Conservation (phyloP, 2,113 vertebrate species). For the Pseudopipra pipra region DNA sequence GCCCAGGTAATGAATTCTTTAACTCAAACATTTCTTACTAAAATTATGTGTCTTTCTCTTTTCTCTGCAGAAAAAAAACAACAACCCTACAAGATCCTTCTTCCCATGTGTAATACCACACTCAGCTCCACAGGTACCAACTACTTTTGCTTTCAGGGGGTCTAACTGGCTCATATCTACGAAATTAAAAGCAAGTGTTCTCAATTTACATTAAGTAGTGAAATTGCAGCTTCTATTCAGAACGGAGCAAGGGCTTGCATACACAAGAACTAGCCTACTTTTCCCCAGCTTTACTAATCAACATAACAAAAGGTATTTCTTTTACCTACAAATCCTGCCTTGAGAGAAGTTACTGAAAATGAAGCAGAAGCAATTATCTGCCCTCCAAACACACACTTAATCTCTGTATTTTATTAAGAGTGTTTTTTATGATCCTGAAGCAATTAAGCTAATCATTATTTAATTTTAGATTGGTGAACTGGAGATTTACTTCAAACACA, state of each 20-base stretch:
- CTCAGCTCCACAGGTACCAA: neutral
- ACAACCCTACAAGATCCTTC: neutral
- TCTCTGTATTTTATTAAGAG: constrained; percentile 48
- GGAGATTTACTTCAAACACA: constrained; percentile 47
- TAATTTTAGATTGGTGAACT: constrained; percentile 55
- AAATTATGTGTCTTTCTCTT: neutral
- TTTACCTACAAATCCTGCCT: constrained; percentile 15
- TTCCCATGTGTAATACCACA: neutral
- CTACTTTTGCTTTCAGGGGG: neutral
- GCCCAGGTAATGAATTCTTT: neutral
- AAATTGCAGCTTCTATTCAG: constrained; percentile 27
- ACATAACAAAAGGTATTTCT: constrained; percentile 43
- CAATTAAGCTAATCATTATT: constrained; percentile 64
- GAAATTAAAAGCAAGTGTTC: neutral
- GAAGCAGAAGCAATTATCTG: constrained; percentile 42
- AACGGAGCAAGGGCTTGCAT: neutral
- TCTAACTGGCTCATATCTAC: neutral
- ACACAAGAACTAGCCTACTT: constrained; percentile 24
- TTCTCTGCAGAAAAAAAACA: neutral
- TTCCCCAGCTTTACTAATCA: constrained; percentile 16
- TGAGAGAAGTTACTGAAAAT: constrained; percentile 29
- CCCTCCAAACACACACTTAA: constrained; percentile 39
- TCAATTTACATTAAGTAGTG: neutral
- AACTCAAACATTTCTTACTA: neutral
- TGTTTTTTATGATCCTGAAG: constrained; percentile 21